These are phyloP conservation scores for Anguilla marmorata DNA, from an alignment of 2,797 vertebrate species.

Conservation along the genomic window DNA sequence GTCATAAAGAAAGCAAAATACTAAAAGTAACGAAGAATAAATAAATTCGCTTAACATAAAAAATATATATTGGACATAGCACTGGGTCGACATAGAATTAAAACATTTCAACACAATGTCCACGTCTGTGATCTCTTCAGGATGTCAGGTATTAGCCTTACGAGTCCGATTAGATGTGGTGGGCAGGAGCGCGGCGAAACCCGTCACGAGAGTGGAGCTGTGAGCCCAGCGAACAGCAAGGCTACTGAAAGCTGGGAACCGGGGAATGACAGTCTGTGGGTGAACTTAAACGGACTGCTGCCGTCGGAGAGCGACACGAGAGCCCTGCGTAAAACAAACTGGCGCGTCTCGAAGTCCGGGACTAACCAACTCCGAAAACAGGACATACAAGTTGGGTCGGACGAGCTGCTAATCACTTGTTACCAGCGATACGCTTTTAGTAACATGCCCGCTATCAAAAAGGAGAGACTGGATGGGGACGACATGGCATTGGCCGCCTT, in stretches of 20 bases:
- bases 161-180: constrained; percentile 78
- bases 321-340: constrained; percentile 72
- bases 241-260: constrained; percentile 36
- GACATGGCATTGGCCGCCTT: constrained; percentile 90
- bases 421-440: constrained; percentile 67
- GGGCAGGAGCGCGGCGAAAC: constrained; percentile 65
- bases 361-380: constrained; percentile 65
- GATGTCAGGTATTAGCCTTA: constrained; percentile 80
- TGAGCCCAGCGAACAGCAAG: constrained; percentile 63
- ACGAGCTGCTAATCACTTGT: constrained; percentile 66
- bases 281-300: constrained; percentile 67
- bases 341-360: constrained; percentile 66
- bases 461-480: constrained; percentile 90
- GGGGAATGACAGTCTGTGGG: constrained; percentile 74
- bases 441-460: constrained; percentile 96
- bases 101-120: constrained; percentile 73
- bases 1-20: constrained; percentile 14
- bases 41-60: neutral
- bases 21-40: neutral
- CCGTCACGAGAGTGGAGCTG: constrained; percentile 62
- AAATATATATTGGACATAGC: constrained; percentile 26
- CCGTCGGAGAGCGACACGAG: constrained; percentile 68
- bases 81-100: constrained; percentile 58
- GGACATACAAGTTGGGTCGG: constrained; percentile 68
- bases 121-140: constrained; percentile 71